Percentiles rank a stretch among this genome's conserved stretches.
Evolutionary conservation across 1,140 invertebrate species (phyloP).

Genomic region (Bombyx mandarina): DNA sequence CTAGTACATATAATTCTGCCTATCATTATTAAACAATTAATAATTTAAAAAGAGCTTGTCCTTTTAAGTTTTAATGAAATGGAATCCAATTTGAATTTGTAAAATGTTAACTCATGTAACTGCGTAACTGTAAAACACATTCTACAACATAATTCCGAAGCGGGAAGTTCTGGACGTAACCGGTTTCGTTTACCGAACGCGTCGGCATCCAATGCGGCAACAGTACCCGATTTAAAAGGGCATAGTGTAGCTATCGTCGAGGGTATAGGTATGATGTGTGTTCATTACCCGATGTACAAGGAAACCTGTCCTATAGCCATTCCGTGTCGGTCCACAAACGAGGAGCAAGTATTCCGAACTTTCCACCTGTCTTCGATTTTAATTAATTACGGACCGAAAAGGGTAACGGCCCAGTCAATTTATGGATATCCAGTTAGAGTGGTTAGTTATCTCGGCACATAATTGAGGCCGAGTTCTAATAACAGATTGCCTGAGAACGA

Average conservation of each 20-base stretch:
- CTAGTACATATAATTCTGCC: background rate
- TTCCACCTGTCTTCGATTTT: slow-evolving; percentile 31
- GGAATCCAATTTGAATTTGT: background rate
- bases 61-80: background rate
- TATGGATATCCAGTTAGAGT: slow-evolving; percentile 13
- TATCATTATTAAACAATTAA: background rate
- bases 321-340: slow-evolving; percentile 15
- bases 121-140: slow-evolving; percentile 52
- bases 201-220: slow-evolving; percentile 40
- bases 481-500: background rate
- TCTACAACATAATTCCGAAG: slow-evolving; percentile 55
- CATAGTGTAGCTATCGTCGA: slow-evolving; percentile 22
- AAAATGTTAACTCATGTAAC: slow-evolving; percentile 9
- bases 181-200: slow-evolving; percentile 57
- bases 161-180: slow-evolving; percentile 54
- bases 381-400: slow-evolving; percentile 25
- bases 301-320: slow-evolving; percentile 21
- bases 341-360: slow-evolving; percentile 24
- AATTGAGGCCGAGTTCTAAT: slow-evolving; percentile 10
- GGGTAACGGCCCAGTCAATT: slow-evolving; percentile 18
- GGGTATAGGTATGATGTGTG: too few species aligned
- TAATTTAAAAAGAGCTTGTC: background rate
- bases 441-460: slow-evolving; percentile 11
- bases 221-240: slow-evolving; percentile 49
- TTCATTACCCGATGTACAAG: slow-evolving; percentile 12